These are phyloP conservation scores for Protobothrops flavoviridis DNA, from an alignment of 2,113 vertebrate species.

Conservation along the genomic window DNA sequence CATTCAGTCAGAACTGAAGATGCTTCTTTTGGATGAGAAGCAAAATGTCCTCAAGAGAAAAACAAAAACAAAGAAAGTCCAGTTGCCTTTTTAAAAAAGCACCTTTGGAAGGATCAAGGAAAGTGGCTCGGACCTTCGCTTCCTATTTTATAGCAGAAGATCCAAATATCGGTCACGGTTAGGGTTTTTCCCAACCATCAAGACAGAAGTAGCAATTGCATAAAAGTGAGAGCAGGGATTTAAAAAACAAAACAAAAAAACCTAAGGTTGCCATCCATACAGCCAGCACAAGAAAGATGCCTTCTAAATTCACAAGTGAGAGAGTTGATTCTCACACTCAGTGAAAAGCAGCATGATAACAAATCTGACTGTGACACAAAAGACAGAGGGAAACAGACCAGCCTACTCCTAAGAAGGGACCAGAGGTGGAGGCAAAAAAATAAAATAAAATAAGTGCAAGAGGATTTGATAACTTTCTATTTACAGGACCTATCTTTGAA, in stretches of 20 bases:
- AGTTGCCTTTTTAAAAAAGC: background rate
- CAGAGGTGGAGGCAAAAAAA: background rate
- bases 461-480: background rate
- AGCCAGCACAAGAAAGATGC: background rate
- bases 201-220: background rate
- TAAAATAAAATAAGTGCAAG: background rate
- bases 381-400: background rate
- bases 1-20: background rate
- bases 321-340: background rate
- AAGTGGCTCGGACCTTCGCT: background rate
- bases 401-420: background rate
- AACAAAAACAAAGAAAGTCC: background rate
- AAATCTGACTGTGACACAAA: background rate
- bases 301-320: background rate
- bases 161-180: background rate
- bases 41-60: background rate
- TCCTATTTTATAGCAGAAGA: background rate
- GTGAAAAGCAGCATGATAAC: background rate
- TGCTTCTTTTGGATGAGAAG: background rate
- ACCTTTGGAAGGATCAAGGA: background rate
- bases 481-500: background rate
- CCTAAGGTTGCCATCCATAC: background rate
- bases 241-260: background rate
- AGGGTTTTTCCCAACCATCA: background rate
- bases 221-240: background rate